A percentile compares a stretch with the other conserved stretches of the same genome.
These are phyloP conservation scores for Morone saxatilis DNA, from an alignment of 2,113 vertebrate genomes.

Conservation along the genomic window DNA sequence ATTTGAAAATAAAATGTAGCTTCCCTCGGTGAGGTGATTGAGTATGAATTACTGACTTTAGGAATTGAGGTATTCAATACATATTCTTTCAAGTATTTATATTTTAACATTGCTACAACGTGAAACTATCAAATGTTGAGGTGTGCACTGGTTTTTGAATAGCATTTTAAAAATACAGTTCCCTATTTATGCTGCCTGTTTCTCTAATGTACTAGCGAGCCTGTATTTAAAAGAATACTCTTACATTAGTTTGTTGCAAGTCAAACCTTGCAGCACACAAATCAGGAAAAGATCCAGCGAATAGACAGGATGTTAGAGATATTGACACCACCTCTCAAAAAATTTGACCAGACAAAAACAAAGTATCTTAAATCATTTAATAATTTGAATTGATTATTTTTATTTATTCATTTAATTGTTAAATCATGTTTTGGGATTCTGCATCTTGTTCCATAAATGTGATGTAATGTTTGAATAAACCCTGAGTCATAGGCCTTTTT, in stretches of 20 bases:
- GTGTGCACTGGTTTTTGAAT: not conserved
- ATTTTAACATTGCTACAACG: not conserved
- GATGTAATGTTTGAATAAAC: not conserved
- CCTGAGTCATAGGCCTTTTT: not conserved
- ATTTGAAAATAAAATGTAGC: conserved; percentile 16
- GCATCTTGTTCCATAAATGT: not conserved
- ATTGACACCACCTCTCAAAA: no score
- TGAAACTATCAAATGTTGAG: not conserved
- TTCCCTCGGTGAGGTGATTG: not conserved
- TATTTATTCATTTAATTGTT: no score
- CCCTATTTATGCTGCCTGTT: not conserved
- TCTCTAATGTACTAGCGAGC: not conserved
- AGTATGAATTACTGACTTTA: conserved; percentile 16
- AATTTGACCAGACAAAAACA: no score
- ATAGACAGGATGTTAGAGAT: not conserved
- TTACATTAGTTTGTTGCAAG: no score
- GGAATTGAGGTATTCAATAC: not conserved
- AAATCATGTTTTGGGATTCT: not conserved
- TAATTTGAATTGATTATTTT: no score
- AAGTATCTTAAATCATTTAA: no score
- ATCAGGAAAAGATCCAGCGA: not conserved
- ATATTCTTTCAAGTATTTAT: not conserved
- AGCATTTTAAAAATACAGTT: not conserved
- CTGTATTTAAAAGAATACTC: not conserved
- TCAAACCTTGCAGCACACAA: not conserved